These are phyloP conservation scores for Rotaria sp. DNA, from an alignment of 2,888 invertebrate species.

Conservation along the genomic window DNA sequence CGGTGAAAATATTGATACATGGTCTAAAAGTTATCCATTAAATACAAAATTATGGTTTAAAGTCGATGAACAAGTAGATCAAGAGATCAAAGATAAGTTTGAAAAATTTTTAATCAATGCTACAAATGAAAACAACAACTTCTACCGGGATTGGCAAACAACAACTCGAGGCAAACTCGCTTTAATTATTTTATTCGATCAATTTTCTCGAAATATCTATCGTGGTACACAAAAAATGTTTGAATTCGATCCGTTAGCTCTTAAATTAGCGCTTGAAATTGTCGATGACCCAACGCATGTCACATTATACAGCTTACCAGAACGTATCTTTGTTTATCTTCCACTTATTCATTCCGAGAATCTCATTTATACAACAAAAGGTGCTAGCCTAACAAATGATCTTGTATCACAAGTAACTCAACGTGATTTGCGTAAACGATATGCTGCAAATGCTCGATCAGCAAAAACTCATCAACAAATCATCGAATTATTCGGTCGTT, in stretches of 20 bases:
- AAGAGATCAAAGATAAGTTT: conserved; percentile 31
- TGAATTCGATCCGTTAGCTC: conserved; percentile 23
- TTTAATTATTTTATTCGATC: conserved; percentile 35
- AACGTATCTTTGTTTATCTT: conserved; percentile 32
- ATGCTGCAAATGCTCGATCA: not conserved
- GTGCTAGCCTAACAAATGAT: conserved; percentile 14
- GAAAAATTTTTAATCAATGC: conserved; percentile 1
- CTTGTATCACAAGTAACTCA: not conserved
- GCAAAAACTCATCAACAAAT: conserved; percentile 29
- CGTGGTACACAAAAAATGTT: conserved; percentile 14
- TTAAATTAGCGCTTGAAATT: conserved; percentile 20
- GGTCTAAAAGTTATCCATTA: not conserved
- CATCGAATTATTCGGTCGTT: conserved; percentile 9
- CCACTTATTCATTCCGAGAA: conserved; percentile 29
- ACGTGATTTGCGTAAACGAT: conserved; percentile 1
- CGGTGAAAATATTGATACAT: conserved; percentile 25
- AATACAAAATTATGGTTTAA: conserved; percentile 29
- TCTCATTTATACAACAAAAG: not conserved
- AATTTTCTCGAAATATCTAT: conserved; percentile 32
- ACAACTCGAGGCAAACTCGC: conserved; percentile 24
- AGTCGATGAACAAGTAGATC: not conserved
- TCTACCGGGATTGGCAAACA: conserved; percentile 4
- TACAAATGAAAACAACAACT: too few species aligned
- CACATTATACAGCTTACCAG: not conserved
- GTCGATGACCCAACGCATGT: not conserved